These are phyloP conservation scores for Ciona savignyi DNA, from an alignment of 23 tunicate genomes.

Conservation along the genomic window DNA sequence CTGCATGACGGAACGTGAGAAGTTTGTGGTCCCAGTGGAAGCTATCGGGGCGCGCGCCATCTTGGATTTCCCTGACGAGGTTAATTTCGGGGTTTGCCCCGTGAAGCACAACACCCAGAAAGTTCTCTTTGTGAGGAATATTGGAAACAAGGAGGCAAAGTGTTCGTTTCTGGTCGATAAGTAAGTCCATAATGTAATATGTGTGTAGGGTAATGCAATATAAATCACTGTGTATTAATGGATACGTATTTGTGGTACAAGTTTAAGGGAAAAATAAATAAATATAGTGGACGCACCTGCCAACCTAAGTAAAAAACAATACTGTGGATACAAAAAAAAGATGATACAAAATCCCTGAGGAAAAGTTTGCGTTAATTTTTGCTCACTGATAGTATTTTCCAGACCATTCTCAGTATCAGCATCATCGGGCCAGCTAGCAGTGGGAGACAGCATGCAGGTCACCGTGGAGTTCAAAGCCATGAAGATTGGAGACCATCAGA, in stretches of 20 bases:
- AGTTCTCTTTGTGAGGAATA: constrained; percentile 85
- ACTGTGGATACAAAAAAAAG: too few species aligned
- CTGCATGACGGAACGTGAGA: constrained; percentile 96
- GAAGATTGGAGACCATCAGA: constrained; percentile 77
- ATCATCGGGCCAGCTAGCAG: constrained; percentile 28
- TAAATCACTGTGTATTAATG: too few species aligned
- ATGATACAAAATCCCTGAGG: too few species aligned
- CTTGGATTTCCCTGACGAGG: constrained; percentile 89
- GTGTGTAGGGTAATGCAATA: too few species aligned
- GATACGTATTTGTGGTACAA: too few species aligned
- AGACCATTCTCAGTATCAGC: constrained; percentile 57
- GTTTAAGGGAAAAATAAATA: too few species aligned
- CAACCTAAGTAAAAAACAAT: too few species aligned
- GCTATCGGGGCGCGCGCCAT: constrained; percentile 90
- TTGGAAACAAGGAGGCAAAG: constrained; percentile 84
- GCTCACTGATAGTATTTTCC: constrained; percentile 2
- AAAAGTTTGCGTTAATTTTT: too few species aligned
- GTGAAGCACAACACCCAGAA: constrained; percentile 70
- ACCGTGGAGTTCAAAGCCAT: constrained; percentile 75
- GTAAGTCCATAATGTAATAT: constrained; percentile 52
- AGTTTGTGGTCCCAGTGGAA: constrained; percentile 76
- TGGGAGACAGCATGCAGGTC: constrained; percentile 85
- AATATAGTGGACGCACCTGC: too few species aligned
- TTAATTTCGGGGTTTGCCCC: constrained; percentile 77
- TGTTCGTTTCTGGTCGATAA: constrained; percentile 47